Evolutionary conservation across 2,888 invertebrate genomes (phyloP), one percentile per base, ranked within the genome.

Genomic region (Drosophila greeni): DNA sequence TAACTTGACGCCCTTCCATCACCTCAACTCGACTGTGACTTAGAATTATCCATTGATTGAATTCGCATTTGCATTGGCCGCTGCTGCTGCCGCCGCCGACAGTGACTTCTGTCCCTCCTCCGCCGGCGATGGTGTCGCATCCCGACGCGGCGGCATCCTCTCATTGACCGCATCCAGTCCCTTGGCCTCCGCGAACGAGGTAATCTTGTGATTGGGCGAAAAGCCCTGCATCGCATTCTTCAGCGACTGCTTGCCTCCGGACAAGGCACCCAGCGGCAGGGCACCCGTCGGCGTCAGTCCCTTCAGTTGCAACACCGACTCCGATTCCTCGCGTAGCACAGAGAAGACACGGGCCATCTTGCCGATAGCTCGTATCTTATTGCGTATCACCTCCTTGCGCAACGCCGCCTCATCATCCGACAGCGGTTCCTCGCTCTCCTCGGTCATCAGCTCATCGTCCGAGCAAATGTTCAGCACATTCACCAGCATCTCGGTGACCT

Each of bases 321-420:
- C 99, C 90, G 97, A 98, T 90, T 99, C 99, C 92, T 99, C 99
- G 90, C 99, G 96, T 87, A 99, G 92, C 57, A 99, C 98, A 86
- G 98, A 97, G 93, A 99, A 99, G 86, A 99, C 99, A 88, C 99
- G 94, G 72, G 99, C 99, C 99, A 99, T 99, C 91, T 99, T 99
- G 79, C 99, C 99, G 90, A 99, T 99, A 80, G 99, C 99, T 88
- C 99, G 93, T 88, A 99, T 99, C 92, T 99, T 99, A 92, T 99
- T 99, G 84, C 98, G 94, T 89, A 99, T 99, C 80, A 99, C 98
- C 91, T 99, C 99, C 92, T 99, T 99, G 87, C 99, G 94, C 90
- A 95, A 93, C 91, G 96, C 95, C 87, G 97, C 97, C 92, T 94
- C 93, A 90, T 93, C 92, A 91, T 87, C 87, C n/a, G 88, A 84